phyloP scores from a whole-genome alignment of 2,888 invertebrate species.

The Pilophorus perplexus region DNA sequence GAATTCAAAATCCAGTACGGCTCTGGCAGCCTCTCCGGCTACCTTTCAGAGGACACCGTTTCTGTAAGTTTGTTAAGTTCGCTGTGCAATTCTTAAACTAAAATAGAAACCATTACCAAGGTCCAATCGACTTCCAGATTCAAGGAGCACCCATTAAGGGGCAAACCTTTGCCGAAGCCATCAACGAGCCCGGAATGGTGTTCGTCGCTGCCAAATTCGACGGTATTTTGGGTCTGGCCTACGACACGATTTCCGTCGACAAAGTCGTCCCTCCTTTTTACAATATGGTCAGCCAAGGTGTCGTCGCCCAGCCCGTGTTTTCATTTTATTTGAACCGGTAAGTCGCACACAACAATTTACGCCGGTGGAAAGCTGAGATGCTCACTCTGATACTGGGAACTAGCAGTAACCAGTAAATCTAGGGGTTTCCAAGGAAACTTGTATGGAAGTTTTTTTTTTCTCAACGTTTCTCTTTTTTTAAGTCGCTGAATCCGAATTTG shows the following conservation, averaged over 20 bases:
- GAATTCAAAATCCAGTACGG: constrained; percentile 91
- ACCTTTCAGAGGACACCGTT: constrained; percentile 85
- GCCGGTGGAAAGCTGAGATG: too few relatives aligned
- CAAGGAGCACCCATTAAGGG: constrained; percentile 68
- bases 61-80: constrained; percentile 63
- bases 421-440: too few relatives aligned
- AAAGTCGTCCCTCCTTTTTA: constrained; percentile 87
- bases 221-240: constrained; percentile 93
- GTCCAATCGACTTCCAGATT: constrained; percentile 57
- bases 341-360: too few relatives aligned
- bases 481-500: too few relatives aligned
- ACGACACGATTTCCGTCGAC: constrained; percentile 84
- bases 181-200: constrained; percentile 87
- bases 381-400: too few relatives aligned
- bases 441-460: too few relatives aligned
- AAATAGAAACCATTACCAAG: neutral
- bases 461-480: too few relatives aligned
- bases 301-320: constrained; percentile 73
- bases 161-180: constrained; percentile 94
- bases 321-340: constrained; percentile 89
- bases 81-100: neutral
- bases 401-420: too few relatives aligned
- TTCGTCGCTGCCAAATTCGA: constrained; percentile 99
- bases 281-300: constrained; percentile 79
- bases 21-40: constrained; percentile 92